Evolutionary conservation across 2,888 invertebrate genomes (phyloP), one percentile per base, ranked within the genome.

Genomic region (Athalia circularis): DNA sequence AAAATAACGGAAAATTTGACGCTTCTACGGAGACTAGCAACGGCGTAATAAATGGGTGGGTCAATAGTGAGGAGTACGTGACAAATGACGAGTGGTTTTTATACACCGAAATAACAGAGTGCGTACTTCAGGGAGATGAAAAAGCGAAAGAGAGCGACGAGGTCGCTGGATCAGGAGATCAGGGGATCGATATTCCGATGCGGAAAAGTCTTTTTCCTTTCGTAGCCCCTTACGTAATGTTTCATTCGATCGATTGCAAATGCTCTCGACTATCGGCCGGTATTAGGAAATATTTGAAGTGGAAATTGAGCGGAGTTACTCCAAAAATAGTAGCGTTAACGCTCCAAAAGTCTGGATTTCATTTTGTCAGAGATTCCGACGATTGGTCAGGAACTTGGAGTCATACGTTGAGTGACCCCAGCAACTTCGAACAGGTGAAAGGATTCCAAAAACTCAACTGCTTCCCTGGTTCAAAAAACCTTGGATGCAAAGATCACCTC

Each of bases 381-480:
- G 62, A 78, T 0, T 98, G 98, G 98, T 91, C 96, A 84, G 98
- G 98, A 8, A 97, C 96, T 82, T 99, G 98, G 98, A 96, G 96
- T 0, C 92, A 95, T 0, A 62, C 68, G n/a, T 5, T 11, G 6
- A 64, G 54, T 0, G 29, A 48, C 13, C 47, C 64, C 7, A n/a
- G 2, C 3, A 94, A 95, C 91, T 98, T 97, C 89, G 94, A 94
- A 87, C 94, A 94, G 0, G 92, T 95, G 81, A 94, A 96, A 85
- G 96, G 96, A 81, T 95, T 95, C 77, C 98, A 98, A 90, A 98
- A 98, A 91, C 95, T 99, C 84, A 99, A 99, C 89, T 98, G 99
- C 89, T 96, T 98, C 88, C 98, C 99, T 0, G 98, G 98, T 0
- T 97, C 98, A 3, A 98, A 98, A 91, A 98, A 98, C 91, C 95